A percentile compares a stretch with the other conserved stretches of the same genome.
These are phyloP conservation scores for Macrophya alboannulata DNA, from an alignment of 2,888 invertebrate genomes.

Conservation along the genomic window DNA sequence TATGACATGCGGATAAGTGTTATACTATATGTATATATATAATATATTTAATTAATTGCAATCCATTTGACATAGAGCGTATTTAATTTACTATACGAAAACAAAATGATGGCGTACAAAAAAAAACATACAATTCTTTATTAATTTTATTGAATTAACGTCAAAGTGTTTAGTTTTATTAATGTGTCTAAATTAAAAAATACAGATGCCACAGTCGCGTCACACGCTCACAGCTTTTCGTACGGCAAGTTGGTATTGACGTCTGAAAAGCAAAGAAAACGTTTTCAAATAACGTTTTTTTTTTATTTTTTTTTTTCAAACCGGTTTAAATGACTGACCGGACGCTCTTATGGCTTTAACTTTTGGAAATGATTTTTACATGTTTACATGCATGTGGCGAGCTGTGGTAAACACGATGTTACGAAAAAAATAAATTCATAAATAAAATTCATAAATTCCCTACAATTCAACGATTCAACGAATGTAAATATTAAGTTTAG, in stretches of 20 bases:
- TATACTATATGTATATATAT: not conserved
- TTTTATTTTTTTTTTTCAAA: conserved; percentile 53
- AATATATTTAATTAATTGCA: not conserved
- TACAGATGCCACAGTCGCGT: conserved; percentile 78
- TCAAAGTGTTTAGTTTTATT: conserved; percentile 69
- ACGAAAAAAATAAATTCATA: not conserved
- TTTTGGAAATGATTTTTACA: conserved; percentile 35
- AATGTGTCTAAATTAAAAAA: conserved; percentile 77
- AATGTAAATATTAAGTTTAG: conserved; percentile 35
- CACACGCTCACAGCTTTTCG: conserved; percentile 92
- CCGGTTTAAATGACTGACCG: not conserved
- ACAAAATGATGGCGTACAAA: conserved; percentile 11
- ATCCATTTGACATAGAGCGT: conserved; percentile 58
- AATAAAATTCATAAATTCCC: not conserved
- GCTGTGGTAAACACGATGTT: not conserved
- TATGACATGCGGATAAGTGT: not conserved
- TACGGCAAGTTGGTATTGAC: conserved; percentile 95
- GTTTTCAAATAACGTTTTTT: conserved; percentile 69
- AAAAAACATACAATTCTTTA: conserved; percentile 39
- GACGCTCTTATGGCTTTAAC: conserved; percentile 34
- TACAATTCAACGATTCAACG: conserved; percentile 22
- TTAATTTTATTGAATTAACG: conserved; percentile 43
- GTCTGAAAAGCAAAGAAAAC: conserved; percentile 85
- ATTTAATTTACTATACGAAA: not conserved
- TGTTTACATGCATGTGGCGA: conserved; percentile 29